Base-by-base conservation (phyloP, 1,140 invertebrate species). In the Drosophila sulfurigaster region DNA sequence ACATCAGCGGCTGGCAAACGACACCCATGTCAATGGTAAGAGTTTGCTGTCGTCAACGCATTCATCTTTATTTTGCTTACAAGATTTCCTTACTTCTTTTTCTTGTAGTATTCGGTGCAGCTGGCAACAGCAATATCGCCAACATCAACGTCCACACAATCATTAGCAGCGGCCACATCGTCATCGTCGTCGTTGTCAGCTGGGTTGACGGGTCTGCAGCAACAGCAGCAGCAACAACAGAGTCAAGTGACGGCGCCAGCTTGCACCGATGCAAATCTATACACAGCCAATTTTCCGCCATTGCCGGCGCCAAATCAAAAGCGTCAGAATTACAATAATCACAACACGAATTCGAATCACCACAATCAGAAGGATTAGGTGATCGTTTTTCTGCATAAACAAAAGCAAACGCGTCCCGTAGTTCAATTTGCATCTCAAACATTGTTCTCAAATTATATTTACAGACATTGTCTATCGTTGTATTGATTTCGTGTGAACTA, bases 231-330 rank as follows among this genome's bases (percentile, higher is more conserved):
- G 20, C 20, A 20, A 20, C 20, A 20, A 20, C 20, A 35, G 46
- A 11, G 13, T 62, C 57, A 69, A 15, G n/a, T 69, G 49, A 59
- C 51, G 66, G 58, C 57, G 43, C 25, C 58, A 35, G 15, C 58
- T 11, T 43, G 35, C 35, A 15, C 13, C 25, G 67, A 58, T 28
- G 48, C 49, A 7, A 71, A 62, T 7, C 41, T 58, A 7, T 75
- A 79, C 43, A 66, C 41, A 11, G 45, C 46, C 15, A 66, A 79
- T 28, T 79, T 79, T 72, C 77, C 77, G 7, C 77, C 77, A 2
- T 20, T 79, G 7, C 77, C 77, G 20, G 58, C 35, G 6, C 77
- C 77, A 13, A 70, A 75, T 67, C 70, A 67, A n/a, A 67, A 59
- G 30, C 54, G 66, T 15, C 49, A 54, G 2, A 54, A 54, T 43